Evolutionary conservation across 2,888 invertebrate genomes (phyloP).

Genomic region (Nezara viridula): DNA sequence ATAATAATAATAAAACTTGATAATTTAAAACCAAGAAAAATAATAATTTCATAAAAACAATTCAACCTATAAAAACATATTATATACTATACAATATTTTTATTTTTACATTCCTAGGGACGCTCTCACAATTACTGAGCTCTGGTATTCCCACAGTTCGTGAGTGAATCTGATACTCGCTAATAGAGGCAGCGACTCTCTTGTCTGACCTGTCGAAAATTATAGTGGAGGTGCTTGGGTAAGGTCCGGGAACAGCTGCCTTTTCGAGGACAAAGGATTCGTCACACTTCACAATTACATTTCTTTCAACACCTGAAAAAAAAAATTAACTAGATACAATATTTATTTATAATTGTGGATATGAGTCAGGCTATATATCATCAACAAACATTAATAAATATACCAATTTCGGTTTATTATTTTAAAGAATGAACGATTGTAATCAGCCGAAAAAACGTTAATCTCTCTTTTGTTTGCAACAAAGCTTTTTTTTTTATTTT

Average conservation of each 20-base stretch:
- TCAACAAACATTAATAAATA: too few species aligned
- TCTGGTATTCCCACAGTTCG: conserved; percentile 35
- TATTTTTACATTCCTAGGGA: neutral
- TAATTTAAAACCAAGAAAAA: too few species aligned
- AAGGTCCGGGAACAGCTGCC: neutral
- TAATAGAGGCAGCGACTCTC: conserved; percentile 15
- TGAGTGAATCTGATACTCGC: conserved; percentile 39
- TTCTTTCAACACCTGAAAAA: neutral
- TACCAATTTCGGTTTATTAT: too few species aligned
- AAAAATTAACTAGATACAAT: neutral
- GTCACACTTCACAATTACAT: neutral
- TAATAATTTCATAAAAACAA: too few species aligned
- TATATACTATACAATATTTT: neutral
- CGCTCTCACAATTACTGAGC: conserved; percentile 39
- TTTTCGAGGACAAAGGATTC: neutral
- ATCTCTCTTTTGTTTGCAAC: too few species aligned
- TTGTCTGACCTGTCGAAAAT: conserved; percentile 14
- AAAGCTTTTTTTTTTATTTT: too few species aligned
- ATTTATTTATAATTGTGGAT: neutral
- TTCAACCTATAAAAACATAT: too few species aligned
- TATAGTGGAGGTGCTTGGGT: conserved; percentile 27
- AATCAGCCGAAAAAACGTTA: too few species aligned
- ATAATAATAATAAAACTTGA: too few species aligned
- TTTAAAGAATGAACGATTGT: too few species aligned
- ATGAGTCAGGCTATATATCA: too few species aligned